Evolutionary conservation across 2,113 vertebrate genomes (phyloP).

Genomic region (Phylloscopus trochilus): DNA sequence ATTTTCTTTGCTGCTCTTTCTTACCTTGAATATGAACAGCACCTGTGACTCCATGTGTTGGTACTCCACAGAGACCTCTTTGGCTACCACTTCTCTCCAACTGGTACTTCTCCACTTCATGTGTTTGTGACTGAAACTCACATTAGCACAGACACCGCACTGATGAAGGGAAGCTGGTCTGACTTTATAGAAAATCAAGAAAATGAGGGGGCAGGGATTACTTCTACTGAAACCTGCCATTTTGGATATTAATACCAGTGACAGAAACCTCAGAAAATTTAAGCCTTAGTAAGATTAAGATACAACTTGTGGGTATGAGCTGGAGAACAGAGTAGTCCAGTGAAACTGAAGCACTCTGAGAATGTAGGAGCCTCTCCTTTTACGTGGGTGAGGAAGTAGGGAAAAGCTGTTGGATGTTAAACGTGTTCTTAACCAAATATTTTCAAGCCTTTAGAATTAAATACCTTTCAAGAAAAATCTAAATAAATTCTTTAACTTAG

Average conservation of each 20-base stretch:
- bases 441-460: not conserved
- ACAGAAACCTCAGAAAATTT: not conserved
- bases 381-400: not conserved
- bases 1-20: constrained; percentile 9
- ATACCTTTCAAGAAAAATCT: not conserved
- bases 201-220: not conserved
- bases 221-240: not conserved
- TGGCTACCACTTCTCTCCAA: not conserved
- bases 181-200: not conserved
- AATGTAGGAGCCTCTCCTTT: not conserved
- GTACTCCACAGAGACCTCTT: not conserved
- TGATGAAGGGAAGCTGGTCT: not conserved
- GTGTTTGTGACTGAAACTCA: not conserved
- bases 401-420: not conserved
- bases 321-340: not conserved
- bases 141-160: not conserved
- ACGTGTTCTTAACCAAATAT: not conserved
- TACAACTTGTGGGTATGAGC: not conserved
- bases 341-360: not conserved
- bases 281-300: not conserved
- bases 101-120: not conserved
- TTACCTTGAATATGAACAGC: not conserved
- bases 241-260: not conserved
- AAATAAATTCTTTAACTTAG: not conserved
- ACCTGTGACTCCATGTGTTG: not conserved